phyloP scores from a whole-genome alignment of 2,888 invertebrate genomes.

The Fragum fragum region DNA sequence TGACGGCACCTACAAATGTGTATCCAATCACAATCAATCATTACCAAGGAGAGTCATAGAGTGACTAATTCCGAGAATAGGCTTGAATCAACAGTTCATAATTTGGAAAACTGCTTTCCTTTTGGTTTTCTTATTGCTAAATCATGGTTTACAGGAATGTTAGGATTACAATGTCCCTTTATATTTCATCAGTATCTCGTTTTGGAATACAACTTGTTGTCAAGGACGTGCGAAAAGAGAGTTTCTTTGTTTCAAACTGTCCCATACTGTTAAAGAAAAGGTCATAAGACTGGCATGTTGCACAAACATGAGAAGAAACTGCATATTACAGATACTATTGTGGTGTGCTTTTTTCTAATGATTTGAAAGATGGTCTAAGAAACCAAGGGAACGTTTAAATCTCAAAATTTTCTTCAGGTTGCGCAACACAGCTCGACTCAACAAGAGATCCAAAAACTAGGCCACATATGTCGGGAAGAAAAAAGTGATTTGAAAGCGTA shows the following conservation, averaged over 20 bases:
- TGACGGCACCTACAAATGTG: neutral
- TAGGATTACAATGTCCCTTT: neutral
- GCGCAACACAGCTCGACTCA: constrained; percentile 54
- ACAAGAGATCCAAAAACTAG: constrained; percentile 26
- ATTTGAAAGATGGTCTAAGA: neutral
- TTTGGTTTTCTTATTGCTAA: neutral
- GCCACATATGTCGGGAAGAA: constrained; percentile 33
- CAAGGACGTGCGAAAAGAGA: constrained; percentile 2
- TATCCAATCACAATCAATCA: constrained; percentile 22
- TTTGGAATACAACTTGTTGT: neutral
- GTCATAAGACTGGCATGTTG: neutral
- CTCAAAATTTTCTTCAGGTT: constrained; percentile 29
- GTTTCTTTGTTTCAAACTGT: constrained; percentile 14
- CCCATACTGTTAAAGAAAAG: neutral
- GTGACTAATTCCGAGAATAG: constrained; percentile 9
- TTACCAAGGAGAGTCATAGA: constrained; percentile 15
- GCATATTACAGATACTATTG: too few relatives aligned
- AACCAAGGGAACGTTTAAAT: constrained; percentile 4
- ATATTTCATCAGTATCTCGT: neutral
- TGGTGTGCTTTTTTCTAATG: too few relatives aligned
- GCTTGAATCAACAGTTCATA: neutral
- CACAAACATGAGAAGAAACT: too few relatives aligned
- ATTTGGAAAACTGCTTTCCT: neutral
- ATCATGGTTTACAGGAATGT: neutral
- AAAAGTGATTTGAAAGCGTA: constrained; percentile 14